Conservation (phyloP, 2,888 invertebrate genomes). For the Trissolcus japonicus region DNA sequence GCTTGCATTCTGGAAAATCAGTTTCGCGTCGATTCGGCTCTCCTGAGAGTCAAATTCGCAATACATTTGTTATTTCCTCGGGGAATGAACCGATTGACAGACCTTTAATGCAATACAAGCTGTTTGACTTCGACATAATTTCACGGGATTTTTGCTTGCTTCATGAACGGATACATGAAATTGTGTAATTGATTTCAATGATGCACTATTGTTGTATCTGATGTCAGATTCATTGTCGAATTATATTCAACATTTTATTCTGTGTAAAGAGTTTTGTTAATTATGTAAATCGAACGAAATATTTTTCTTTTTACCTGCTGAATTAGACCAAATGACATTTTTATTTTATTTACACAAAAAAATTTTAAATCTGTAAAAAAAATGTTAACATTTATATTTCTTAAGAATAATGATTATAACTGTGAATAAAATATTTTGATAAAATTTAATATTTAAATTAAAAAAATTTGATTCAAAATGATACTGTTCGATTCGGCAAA, state of each 20-base stretch:
- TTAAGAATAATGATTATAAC: too few species aligned
- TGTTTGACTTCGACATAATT: conserved; percentile 19
- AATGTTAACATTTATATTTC: too few species aligned
- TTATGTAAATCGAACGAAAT: too few species aligned
- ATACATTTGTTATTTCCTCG: conserved; percentile 35
- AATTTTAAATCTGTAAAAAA: too few species aligned
- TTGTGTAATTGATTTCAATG: conserved; percentile 25
- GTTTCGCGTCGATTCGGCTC: conserved; percentile 40
- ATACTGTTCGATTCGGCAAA: conserved; percentile 46
- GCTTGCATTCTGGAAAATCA: conserved; percentile 70
- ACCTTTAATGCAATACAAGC: conserved; percentile 30
- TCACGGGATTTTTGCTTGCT: conserved; percentile 20
- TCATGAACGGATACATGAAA: not conserved
- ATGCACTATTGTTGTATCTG: conserved; percentile 15
- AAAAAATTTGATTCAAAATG: conserved; percentile 22
- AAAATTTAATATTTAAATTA: too few species aligned
- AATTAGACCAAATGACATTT: too few species aligned
- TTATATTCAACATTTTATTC: too few species aligned
- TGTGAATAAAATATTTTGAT: too few species aligned
- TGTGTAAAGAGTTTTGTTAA: too few species aligned
- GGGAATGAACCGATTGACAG: conserved; percentile 35
- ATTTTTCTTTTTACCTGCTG: too few species aligned
- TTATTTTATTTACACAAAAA: too few species aligned
- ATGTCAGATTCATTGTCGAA: not conserved
- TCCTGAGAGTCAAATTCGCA: conserved; percentile 31